Evolutionary conservation across 2,888 invertebrate genomes (phyloP).

Genomic region (Cheilosia variabilis): DNA sequence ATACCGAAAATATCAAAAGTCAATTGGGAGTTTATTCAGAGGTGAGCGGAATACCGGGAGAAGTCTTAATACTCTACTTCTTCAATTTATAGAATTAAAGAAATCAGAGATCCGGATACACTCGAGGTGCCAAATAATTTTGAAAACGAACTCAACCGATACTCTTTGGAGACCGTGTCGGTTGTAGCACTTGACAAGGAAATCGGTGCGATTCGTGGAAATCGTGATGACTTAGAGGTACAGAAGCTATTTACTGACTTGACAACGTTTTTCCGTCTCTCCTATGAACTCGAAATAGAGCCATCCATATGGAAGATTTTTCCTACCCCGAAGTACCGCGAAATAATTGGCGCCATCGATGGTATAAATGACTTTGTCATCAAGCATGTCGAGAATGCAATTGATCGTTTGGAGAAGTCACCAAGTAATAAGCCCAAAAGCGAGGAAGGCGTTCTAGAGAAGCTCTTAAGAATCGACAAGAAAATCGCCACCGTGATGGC

Average conservation of each 20-base stretch:
- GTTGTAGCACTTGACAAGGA: constrained; percentile 83
- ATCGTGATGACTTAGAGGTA: constrained; percentile 71
- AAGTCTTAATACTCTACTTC: background rate
- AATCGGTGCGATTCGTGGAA: constrained; percentile 78
- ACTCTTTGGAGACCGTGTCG: constrained; percentile 86
- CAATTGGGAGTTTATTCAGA: constrained; percentile 82
- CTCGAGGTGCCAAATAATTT: constrained; percentile 84
- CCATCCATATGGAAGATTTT: constrained; percentile 78
- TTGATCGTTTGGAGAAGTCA: constrained; percentile 77
- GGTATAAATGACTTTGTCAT: constrained; percentile 77
- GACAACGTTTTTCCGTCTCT: constrained; percentile 56
- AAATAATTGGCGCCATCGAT: constrained; percentile 78
- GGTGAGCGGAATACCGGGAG: constrained; percentile 72
- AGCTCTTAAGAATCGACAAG: constrained; percentile 86
- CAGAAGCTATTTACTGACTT: constrained; percentile 75
- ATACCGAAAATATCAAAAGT: constrained; percentile 84
- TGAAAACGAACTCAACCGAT: constrained; percentile 84
- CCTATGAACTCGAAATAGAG: constrained; percentile 77
- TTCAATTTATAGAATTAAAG: constrained; percentile 79
- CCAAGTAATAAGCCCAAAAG: constrained; percentile 73
- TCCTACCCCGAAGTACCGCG: constrained; percentile 77
- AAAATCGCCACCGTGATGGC: constrained; percentile 88
- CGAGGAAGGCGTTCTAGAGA: constrained; percentile 86
- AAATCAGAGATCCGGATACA: constrained; percentile 79
- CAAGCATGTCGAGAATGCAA: constrained; percentile 81